Evolutionary conservation across 2,797 vertebrate genomes (phyloP), one percentile per base, ranked within the genome.

Genomic region (Menidia menidia): DNA sequence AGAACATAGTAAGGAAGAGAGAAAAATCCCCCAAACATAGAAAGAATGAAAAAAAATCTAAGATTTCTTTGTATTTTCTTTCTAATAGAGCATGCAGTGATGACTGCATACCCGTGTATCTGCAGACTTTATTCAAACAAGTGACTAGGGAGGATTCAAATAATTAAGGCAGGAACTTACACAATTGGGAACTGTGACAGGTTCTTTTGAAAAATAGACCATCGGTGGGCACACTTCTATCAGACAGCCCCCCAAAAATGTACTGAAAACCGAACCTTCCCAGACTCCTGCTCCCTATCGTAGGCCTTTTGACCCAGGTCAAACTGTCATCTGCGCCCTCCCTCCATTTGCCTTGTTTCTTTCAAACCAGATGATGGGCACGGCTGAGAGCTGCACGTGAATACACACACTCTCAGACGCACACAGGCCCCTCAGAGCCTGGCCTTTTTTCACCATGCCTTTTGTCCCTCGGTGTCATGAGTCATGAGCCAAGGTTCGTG

Each of bases 401-500:
- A 39, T 6, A 39, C 35, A 4, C 35, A 39, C 35, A 7, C 35
- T 35, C 55, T 45, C 41, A 16, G n/a, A 39, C 35, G 6, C 35
- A 41, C 55, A 50, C 41, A 16, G n/a, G 42, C 50, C 55, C 67
- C 45, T 70, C 31, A 61, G 66, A 83, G 77, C 48, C 39, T 77
- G 64, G 41, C 74, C 82, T 81, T 2, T 0, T 74, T 78, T 81
- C 64, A 53, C 52, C 69, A 68, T 72, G 64, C 58, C 67, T 56
- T 71, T 73, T 64, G 51, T 76, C 80, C 64, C 58, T 64, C 56
- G 74, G 60, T 61, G 82, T 82, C 78, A 81, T 32, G 66, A 77
- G 69, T 84, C 77, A 82, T 31, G 69, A 61, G 80, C 69, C 19
- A 35, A 80, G 81, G 73, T 84, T 86, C 73, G 55, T 10, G 68